Percentiles rank a stretch among this genome's conserved stretches.
Conservation (phyloP, 1,140 invertebrate genomes). For the Heterodera schachtii region DNA sequence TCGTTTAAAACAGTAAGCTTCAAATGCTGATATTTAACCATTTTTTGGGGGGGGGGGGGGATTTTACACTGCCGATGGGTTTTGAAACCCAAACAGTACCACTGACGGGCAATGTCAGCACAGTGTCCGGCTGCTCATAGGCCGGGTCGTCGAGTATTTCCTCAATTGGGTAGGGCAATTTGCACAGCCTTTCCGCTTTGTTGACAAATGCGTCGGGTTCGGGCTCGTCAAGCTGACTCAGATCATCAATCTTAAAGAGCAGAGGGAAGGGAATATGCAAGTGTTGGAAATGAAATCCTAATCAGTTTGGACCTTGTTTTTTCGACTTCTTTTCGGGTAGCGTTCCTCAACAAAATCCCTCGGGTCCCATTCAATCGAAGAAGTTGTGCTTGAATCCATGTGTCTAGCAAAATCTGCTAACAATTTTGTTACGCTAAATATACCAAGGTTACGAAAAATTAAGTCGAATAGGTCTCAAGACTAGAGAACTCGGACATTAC, state of each 20-base stretch:
- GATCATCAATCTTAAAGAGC: conserved; percentile 12
- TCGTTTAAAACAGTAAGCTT: too few species aligned
- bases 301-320: neutral
- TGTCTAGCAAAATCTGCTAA: too few species aligned
- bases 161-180: conserved; percentile 7
- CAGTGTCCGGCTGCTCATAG: neutral
- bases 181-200: neutral
- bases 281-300: neutral
- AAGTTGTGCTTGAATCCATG: neutral
- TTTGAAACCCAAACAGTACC: neutral
- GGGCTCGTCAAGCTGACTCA: conserved; percentile 18
- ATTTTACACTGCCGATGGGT: too few species aligned
- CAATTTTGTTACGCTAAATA: too few species aligned
- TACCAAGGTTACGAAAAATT: too few species aligned
- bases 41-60: too few species aligned
- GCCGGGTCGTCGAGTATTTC: conserved; percentile 2
- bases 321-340: conserved; percentile 21
- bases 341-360: conserved; percentile 1
- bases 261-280: neutral
- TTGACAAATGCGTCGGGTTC: neutral
- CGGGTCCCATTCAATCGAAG: neutral
- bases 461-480: too few species aligned
- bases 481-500: too few species aligned
- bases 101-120: neutral
- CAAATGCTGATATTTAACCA: too few species aligned